Base-by-base conservation (phyloP, 2,113 vertebrate species). In the Zeus faber region DNA sequence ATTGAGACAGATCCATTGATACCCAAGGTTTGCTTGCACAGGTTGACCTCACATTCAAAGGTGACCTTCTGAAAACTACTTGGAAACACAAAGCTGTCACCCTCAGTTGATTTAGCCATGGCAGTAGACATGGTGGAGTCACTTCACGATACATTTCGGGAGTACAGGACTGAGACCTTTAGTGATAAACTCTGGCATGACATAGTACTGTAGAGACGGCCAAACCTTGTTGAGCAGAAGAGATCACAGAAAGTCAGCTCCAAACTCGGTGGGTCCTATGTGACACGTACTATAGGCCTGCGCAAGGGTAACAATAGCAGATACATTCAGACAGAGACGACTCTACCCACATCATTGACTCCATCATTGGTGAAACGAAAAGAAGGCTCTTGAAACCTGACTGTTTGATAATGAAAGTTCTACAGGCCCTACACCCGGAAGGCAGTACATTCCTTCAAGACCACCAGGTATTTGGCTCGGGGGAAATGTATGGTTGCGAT, bases 41-140 rank as follows among this genome's bases (percentile, higher is more conserved):
- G 47, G 50, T 50, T 40, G 57, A 49, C 39, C 37, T 43, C 23
- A 41, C 53, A 41, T 55, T 55, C 37, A 55, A 43, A 41, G 57
- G 31, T 22, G 39, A 48, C 44, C 29, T 49, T 59, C 20, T 6
- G 20, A 48, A 59, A 49, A 49, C 3, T 59, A 3, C 16, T 60
- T 9, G 23, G 37, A 11, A 16, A 43, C 17, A 43, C 48, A 51
- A 41, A 60, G 16, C 23, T 20, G 46, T 37, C 33, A 14, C 57
- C 57, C 33, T 50, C 46, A 49, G 22, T 40, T 50, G 57, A 59
- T 49, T 49, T 59, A 49, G 14, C 33, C 17, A 49, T 41, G 33
- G 37, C 56, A 48, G 56, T 18, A 21, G 43, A 47, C 26, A 20
- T 58, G 44, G 25, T 58, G 17, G 26, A 58, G 26, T 27, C 33